Conservation (phyloP, 1,140 invertebrate species). For the Papilio polyxenes region DNA sequence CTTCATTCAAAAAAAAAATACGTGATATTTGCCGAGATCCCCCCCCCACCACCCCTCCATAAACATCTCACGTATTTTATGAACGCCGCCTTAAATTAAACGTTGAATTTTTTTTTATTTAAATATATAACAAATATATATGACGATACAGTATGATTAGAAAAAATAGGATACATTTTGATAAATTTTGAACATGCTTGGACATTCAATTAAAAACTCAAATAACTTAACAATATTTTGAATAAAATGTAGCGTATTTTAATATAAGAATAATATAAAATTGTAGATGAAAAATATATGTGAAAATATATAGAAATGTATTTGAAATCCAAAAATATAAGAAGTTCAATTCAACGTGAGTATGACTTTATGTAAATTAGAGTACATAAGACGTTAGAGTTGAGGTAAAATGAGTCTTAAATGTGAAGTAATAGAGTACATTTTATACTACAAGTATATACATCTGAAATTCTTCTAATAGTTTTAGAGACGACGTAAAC, state of each 20-base stretch:
- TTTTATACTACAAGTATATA: not conserved
- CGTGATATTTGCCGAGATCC: too few relatives aligned
- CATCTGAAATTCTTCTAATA: not conserved
- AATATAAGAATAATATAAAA: not conserved
- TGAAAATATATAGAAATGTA: too few relatives aligned
- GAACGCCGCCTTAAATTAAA: too few relatives aligned
- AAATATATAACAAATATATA: not conserved
- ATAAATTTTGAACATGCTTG: conserved; percentile 47
- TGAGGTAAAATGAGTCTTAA: not conserved
- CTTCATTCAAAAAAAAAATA: too few relatives aligned
- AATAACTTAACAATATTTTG: not conserved
- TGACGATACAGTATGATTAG: conserved; percentile 39
- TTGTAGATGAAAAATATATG: not conserved
- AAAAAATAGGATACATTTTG: conserved; percentile 37
- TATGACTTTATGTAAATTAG: not conserved
- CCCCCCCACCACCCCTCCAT: too few relatives aligned
- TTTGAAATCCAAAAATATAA: not conserved
- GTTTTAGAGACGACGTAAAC: not conserved
- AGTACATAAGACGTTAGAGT: not conserved
- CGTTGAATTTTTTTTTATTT: too few relatives aligned
- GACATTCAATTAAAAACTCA: conserved; percentile 31
- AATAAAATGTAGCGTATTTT: not conserved
- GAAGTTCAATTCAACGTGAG: not conserved
- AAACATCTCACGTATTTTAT: too few relatives aligned
- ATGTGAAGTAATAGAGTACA: not conserved